Conservation (phyloP, 2,113 vertebrate species). For the Otocyon megalotis region DNA sequence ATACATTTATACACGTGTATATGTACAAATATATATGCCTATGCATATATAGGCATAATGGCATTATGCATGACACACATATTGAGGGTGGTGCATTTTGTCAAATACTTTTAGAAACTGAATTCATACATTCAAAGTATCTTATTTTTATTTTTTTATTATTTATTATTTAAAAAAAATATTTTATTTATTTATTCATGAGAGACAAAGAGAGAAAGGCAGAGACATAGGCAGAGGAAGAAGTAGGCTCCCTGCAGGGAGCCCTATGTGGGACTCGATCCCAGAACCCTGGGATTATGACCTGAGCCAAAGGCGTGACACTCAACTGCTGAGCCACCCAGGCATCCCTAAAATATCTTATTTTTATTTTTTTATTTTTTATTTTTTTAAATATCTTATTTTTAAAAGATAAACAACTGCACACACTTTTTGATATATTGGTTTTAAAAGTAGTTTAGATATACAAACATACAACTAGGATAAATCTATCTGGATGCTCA, state of each 20-base stretch:
- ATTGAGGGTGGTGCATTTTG: not conserved
- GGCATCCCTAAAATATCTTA: too few species aligned
- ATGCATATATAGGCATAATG: not conserved
- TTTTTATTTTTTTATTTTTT: conserved; percentile 30
- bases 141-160: not conserved
- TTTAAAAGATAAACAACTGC: not conserved
- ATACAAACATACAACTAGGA: not conserved
- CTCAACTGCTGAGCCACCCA: too few species aligned
- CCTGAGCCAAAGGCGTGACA: too few species aligned
- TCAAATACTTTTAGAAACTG: conserved; percentile 24
- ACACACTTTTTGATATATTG: not conserved
- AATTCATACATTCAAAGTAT: not conserved
- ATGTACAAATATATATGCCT: not conserved
- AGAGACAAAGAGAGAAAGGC: too few species aligned
- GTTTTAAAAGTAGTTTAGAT: not conserved
- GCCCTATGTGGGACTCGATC: too few species aligned
- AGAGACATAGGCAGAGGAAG: too few species aligned
- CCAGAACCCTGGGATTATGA: too few species aligned
- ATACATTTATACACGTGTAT: not conserved
- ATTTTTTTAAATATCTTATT: too few species aligned
- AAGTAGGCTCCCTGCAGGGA: too few species aligned
- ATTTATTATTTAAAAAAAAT: too few species aligned
- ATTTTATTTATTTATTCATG: too few species aligned
- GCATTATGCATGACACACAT: not conserved
- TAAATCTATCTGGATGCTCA: not conserved